Base-by-base conservation (phyloP, 1,140 invertebrate species). In the Brachionus sp. region DNA sequence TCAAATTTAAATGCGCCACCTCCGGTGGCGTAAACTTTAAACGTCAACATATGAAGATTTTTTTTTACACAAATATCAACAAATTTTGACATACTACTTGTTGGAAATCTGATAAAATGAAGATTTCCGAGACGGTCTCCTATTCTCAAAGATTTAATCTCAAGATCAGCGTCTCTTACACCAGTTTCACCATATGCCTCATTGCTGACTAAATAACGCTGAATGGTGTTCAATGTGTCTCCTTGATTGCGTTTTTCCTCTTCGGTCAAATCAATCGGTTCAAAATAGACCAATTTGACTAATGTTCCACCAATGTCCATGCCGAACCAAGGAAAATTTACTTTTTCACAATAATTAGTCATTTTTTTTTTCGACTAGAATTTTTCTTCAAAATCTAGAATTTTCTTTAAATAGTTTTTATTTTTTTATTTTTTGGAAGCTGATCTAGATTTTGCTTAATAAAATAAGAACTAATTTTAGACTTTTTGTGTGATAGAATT, bases 241-340 rank as follows among this genome's bases (percentile, higher is more conserved):
- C 93, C 91, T 90, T 97, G 95, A 64, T 93, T 92, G 50, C 86
- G 85, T 77, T 89, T 88, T 64, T 91, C 89, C 86, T 94, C 92
- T 53, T 93, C 91, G 86, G 95, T 93, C 57, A 84, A 42, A 88
- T 98, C 95, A 85, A 93, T 93, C 10, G 97, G 97, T 88, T 99
- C 97, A 90, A 99, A 99, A 89, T 98, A 99, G 0, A 99, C 96
- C 66, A 99, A 90, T 91, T 99, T 99, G 4, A 94, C 95, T 5
- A 99, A 90, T 7, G 96, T 97, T 2, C 97, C 97, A 50, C 97
- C 97, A 86, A 99, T 98, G 88, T 99, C 97, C 94, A 99, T 97
- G 42, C 97, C 97, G 91, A 98, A 99, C 96, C 96, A 90, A 29
- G 90, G 90, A 88, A 90, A 89, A 42, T 88, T 90, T 46, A 10